phyloP scores from a whole-genome alignment of 2,888 invertebrate genomes.

The Griposia aprilina region DNA sequence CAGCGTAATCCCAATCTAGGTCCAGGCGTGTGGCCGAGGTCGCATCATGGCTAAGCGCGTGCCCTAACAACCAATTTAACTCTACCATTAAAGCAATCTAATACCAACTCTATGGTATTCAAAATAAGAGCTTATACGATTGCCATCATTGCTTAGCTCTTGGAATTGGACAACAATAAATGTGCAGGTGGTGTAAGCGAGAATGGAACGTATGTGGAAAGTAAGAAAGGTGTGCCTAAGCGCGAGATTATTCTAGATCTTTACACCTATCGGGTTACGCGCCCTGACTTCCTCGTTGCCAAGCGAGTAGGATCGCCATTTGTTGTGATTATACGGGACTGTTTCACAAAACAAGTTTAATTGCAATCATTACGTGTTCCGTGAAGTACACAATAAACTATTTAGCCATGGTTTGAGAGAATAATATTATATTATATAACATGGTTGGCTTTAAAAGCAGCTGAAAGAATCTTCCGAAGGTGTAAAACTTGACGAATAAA shows the following conservation, averaged over 20 bases:
- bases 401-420: background rate
- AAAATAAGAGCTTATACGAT: slow-evolving; percentile 13
- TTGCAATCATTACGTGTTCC: slow-evolving; percentile 49
- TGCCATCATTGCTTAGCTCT: slow-evolving; percentile 15
- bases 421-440: background rate
- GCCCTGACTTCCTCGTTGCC: slow-evolving; percentile 66
- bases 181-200: slow-evolving; percentile 15
- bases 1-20: slow-evolving; percentile 66
- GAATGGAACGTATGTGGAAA: slow-evolving; percentile 30
- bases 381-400: slow-evolving; percentile 10
- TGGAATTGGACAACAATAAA: slow-evolving; percentile 22
- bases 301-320: slow-evolving; percentile 60
- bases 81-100: slow-evolving; percentile 28
- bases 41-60: slow-evolving; percentile 67
- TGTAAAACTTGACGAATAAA: background rate
- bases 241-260: slow-evolving; percentile 55
- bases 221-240: slow-evolving; percentile 33
- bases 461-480: background rate
- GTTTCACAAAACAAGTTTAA: slow-evolving; percentile 60
- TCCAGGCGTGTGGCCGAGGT: slow-evolving; percentile 66
- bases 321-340: slow-evolving; percentile 52
- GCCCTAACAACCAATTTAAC: slow-evolving; percentile 52
- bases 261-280: slow-evolving; percentile 66
- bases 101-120: slow-evolving; percentile 34
- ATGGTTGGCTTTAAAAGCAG: background rate